phyloP scores from a whole-genome alignment of 2,888 invertebrate species.

The Athripsodes cinereus region DNA sequence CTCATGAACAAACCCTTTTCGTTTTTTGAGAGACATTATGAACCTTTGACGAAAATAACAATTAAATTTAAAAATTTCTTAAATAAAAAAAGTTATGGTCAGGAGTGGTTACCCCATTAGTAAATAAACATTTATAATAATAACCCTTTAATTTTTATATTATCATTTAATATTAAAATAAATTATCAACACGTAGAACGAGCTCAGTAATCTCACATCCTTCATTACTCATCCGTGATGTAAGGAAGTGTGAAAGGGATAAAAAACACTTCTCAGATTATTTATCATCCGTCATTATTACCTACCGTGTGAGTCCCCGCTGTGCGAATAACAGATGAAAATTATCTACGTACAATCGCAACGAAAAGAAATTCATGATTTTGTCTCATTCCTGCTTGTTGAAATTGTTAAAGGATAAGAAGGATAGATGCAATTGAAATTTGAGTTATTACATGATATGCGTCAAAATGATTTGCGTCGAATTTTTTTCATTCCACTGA shows the following conservation, averaged over 20 bases:
- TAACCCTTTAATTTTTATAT: background rate
- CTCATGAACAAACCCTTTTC: too few relatives aligned
- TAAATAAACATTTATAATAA: too few relatives aligned
- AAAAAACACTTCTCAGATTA: background rate
- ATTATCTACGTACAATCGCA: background rate
- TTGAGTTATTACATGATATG: background rate
- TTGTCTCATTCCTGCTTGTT: background rate
- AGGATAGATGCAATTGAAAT: background rate
- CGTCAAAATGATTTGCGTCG: background rate
- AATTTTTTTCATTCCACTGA: too few relatives aligned
- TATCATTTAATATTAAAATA: background rate
- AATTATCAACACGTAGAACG: background rate
- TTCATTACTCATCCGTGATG: background rate
- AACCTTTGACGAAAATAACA: too few relatives aligned
- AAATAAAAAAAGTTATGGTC: too few relatives aligned
- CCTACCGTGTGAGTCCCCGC: slow-evolving; percentile 5
- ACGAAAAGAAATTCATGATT: background rate
- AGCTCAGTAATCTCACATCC: background rate
- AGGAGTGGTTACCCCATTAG: too few relatives aligned
- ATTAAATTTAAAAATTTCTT: too few relatives aligned
- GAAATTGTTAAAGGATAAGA: background rate
- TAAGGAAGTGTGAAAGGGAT: background rate
- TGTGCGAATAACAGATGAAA: background rate
- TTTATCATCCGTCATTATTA: background rate
- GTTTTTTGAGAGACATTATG: too few relatives aligned